Evolutionary conservation across 2,888 invertebrate genomes (phyloP).

Genomic region (Torymus auratus): DNA sequence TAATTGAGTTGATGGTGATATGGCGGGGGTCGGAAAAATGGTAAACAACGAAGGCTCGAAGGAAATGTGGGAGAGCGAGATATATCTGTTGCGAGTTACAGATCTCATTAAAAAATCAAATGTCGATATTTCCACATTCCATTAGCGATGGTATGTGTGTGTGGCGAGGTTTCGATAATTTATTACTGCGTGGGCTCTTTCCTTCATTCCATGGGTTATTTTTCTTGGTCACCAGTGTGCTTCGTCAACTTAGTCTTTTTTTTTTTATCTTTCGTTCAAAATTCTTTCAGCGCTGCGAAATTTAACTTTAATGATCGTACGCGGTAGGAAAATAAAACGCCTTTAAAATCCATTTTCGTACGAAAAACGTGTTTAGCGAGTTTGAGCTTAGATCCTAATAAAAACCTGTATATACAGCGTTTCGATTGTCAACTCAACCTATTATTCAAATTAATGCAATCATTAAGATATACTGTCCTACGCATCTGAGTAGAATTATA

Average conservation of each 20-base stretch:
- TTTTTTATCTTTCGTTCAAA: not conserved
- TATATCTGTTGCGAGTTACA: not conserved
- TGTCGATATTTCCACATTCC: conserved; percentile 33
- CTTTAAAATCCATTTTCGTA: not conserved
- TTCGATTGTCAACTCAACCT: not conserved
- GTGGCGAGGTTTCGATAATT: conserved; percentile 35
- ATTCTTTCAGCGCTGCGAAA: not conserved
- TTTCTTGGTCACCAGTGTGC: too few species aligned
- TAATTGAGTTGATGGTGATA: too few species aligned
- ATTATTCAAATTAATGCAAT: conserved; percentile 26
- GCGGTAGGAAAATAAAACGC: too few species aligned
- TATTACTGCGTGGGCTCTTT: conserved; percentile 37
- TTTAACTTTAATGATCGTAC: not conserved
- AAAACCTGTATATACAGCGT: conserved; percentile 15
- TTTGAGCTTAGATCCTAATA: conserved; percentile 15
- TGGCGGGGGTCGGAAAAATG: too few species aligned
- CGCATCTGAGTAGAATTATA: not conserved
- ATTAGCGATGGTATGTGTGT: not conserved
- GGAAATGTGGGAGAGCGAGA: too few species aligned
- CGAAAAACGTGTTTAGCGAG: conserved; percentile 10
- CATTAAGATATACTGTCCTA: conserved; percentile 3
- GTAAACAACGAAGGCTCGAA: too few species aligned
- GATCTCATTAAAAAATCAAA: conserved; percentile 33
- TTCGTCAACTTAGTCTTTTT: not conserved
- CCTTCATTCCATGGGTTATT: not conserved